Percentiles rank a stretch among this genome's conserved stretches.
phyloP scores from a whole-genome alignment of 2,113 vertebrate species.

The Pseudorasbora parva region DNA sequence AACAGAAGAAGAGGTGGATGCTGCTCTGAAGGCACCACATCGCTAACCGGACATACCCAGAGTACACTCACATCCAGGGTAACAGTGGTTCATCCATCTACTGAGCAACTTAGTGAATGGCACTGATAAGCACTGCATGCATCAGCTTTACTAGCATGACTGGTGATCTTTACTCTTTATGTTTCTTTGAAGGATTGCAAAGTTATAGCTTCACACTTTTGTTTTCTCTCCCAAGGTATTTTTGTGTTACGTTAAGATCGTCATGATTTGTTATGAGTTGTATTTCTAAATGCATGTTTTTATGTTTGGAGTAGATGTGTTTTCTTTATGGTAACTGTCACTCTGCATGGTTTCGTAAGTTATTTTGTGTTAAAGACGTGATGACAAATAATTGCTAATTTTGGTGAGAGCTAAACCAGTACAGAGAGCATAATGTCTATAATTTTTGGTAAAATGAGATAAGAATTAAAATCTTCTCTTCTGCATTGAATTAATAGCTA shows the following conservation, averaged over 20 bases:
- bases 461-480: not conserved
- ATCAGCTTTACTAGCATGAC: not conserved
- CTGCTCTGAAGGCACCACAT: constrained; percentile 75
- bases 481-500: not conserved
- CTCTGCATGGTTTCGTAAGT: constrained; percentile 17
- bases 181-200: not conserved
- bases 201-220: constrained; percentile 6
- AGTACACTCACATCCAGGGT: not conserved
- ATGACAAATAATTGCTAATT: not conserved
- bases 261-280: not conserved
- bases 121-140: constrained; percentile 8
- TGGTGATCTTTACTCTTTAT: not conserved
- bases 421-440: not conserved
- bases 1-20: constrained; percentile 80
- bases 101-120: not conserved
- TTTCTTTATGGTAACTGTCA: constrained; percentile 11
- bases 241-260: constrained; percentile 8
- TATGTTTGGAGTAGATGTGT: not conserved
- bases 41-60: constrained; percentile 62
- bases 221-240: constrained; percentile 17
- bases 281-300: constrained; percentile 9
- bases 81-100: constrained; percentile 6
- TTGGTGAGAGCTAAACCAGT: constrained; percentile 1
- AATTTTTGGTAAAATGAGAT: not conserved
- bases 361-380: constrained; percentile 22